Base-by-base conservation (phyloP, 2,113 vertebrate genomes). In the Maccullochella peelii region DNA sequence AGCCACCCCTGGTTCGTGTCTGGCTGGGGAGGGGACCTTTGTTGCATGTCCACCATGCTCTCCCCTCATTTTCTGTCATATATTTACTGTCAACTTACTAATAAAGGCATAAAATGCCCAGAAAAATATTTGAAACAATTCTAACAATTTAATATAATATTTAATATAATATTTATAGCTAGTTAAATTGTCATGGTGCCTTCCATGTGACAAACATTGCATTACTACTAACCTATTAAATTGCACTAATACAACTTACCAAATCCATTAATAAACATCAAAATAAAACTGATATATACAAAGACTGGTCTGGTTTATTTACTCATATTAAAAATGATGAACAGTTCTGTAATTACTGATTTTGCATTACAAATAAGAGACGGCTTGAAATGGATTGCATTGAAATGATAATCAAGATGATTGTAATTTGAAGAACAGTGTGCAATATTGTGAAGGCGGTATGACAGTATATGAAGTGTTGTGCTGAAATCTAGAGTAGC, bases 281-380 rank as follows among this genome's bases (percentile, higher is more conserved):
- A n/a, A 91, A 87, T 90, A 84, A 89, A 88, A 50, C 10, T 3
- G 21, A 78, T 85, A 18, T 61, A 2, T 54, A 27, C 23, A 76
- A 85, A 21, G 44, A 50, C 67, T 79, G 40, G 82, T 69, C 62
- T 77, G 49, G 54, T 77, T 79, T 79, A 30, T 77, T 83, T 75
- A 11, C 6, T 76, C 0, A 21, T 2, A 50, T 42, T 36, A 8
- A 36, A 62, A 27, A 38, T 27, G 4, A 79, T 71, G 3, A 66
- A 33, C 11, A n/a, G 27, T 33, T 63, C 15, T 71, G 1, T 75
- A 14, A 50, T 76, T 18, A n/a, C 14, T n/a, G 1, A 25, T n/a
- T 52, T 36, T 20, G 15, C 6, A 25, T 62, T 54, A n/a, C 8
- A 73, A 44, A n/a, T 66, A 25, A 76, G 63, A 18, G 10, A 66